These are phyloP conservation scores for Dilophus febrilis DNA, from an alignment of 2,888 invertebrate genomes.

Conservation along the genomic window DNA sequence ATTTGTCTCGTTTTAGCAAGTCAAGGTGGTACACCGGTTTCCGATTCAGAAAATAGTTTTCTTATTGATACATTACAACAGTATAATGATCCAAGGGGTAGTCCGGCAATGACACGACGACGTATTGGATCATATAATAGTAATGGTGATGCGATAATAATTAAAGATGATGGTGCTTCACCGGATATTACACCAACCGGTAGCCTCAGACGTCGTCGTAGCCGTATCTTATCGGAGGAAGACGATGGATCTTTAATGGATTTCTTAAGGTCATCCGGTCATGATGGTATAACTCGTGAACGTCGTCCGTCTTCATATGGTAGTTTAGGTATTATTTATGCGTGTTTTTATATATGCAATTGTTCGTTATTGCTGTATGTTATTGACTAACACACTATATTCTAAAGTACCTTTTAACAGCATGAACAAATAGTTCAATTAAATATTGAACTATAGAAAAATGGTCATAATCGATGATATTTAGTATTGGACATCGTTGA, in stretches of 20 bases:
- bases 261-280: constrained; percentile 61
- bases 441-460: too few species aligned
- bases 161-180: constrained; percentile 23
- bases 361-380: neutral
- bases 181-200: constrained; percentile 78
- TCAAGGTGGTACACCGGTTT: constrained; percentile 53
- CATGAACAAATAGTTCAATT: too few species aligned
- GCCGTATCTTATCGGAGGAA: constrained; percentile 64
- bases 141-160: constrained; percentile 21
- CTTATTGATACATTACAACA: constrained; percentile 60
- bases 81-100: constrained; percentile 49
- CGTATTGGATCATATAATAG: constrained; percentile 49
- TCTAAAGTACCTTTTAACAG: too few species aligned
- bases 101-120: constrained; percentile 47
- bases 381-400: too few species aligned
- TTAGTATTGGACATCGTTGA: too few species aligned
- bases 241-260: constrained; percentile 77
- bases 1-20: constrained; percentile 32
- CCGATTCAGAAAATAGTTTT: constrained; percentile 53
- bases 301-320: constrained; percentile 57
- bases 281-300: constrained; percentile 51
- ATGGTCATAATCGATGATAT: too few species aligned
- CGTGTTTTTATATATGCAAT: neutral
- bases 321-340: constrained; percentile 45
- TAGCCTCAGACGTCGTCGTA: constrained; percentile 61